phyloP scores from a whole-genome alignment of 2,888 invertebrate species.

The Subacronicta megacephala region DNA sequence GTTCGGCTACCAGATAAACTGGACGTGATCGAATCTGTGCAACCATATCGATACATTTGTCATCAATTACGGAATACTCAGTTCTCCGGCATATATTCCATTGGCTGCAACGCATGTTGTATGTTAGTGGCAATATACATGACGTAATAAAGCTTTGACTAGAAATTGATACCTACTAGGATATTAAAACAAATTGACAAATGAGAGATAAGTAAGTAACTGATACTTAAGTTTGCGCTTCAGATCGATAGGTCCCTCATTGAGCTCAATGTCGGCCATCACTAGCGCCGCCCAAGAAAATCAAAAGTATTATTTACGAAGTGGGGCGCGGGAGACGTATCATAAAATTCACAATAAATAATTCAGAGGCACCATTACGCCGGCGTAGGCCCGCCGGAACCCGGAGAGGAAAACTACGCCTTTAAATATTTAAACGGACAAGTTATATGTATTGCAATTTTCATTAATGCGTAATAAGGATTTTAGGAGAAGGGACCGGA shows the following conservation, averaged over 20 bases:
- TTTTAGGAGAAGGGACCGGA: constrained; percentile 70
- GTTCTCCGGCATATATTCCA: constrained; percentile 1
- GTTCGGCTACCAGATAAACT: constrained; percentile 7
- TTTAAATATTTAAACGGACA: constrained; percentile 84
- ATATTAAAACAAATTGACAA: background rate
- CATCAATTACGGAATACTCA: constrained; percentile 15
- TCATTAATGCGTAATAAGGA: constrained; percentile 85
- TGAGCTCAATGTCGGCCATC: constrained; percentile 36
- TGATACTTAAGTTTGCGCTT: background rate
- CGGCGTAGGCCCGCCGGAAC: constrained; percentile 69
- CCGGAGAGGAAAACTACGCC: constrained; percentile 79
- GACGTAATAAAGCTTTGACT: too few species aligned
- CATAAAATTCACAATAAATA: constrained; percentile 86
- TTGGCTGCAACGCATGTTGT: constrained; percentile 1
- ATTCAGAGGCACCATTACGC: constrained; percentile 84
- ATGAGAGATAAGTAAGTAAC: too few species aligned
- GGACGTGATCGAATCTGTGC: constrained; percentile 15
- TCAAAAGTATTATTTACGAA: constrained; percentile 81
- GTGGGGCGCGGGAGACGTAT: constrained; percentile 75
- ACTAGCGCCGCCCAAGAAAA: constrained; percentile 62
- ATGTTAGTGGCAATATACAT: background rate
- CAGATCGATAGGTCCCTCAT: constrained; percentile 14
- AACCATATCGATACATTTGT: constrained; percentile 37
- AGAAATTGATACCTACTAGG: too few species aligned
- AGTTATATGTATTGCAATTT: constrained; percentile 89